Base-by-base conservation (phyloP, 1,140 invertebrate species). In the Chlorops oryzae region DNA sequence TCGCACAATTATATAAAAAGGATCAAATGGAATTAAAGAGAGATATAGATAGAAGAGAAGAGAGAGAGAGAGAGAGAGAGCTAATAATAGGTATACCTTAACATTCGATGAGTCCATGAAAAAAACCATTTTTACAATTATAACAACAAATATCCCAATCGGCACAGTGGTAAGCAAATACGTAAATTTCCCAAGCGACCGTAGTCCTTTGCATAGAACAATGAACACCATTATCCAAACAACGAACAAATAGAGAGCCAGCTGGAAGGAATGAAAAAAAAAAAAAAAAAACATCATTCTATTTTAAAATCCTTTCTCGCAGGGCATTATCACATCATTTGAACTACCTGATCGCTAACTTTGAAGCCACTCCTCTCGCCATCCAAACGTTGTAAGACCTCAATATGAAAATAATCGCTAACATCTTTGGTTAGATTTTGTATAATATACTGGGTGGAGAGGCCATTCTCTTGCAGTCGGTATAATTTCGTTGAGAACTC, bases 151-250 rank as follows among this genome's bases (percentile, higher is more conserved):
- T 0, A 55, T 43, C 1, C 63, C 3, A 13, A 72, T 24, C 1
- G 70, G 60, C 35, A 70, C 15, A 5, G 59, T 47, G 15, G 60
- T 61, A 15, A 71, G 54, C 2, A 65, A 44, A 34, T 59, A 60
- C 2, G 61, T 67, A 27, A 90, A 83, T 77, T 91, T 92, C 23
- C 89, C 89, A 55, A 92, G 88, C 0, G 88, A 92, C 57, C 85
- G 79, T 3, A 92, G 67, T 35, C 90, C 90, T 83, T 91, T 92
- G 66, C 88, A 90, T 3, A 94, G 76, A n/a, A 85, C 84, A 9
- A 94, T 80, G 61, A 92, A 93, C 10, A 92, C 83, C 27, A 90
- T 84, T 78, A 90, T 86, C 92, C 92, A 95, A 13, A 93, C 83
- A 3, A 93, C 83, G 2, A 87, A 87, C 61, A 94, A 77, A 72